Percentiles rank a stretch among this genome's conserved stretches.
Evolutionary conservation across 2,113 vertebrate genomes (phyloP).

Genomic region (Excalfactoria chinensis): DNA sequence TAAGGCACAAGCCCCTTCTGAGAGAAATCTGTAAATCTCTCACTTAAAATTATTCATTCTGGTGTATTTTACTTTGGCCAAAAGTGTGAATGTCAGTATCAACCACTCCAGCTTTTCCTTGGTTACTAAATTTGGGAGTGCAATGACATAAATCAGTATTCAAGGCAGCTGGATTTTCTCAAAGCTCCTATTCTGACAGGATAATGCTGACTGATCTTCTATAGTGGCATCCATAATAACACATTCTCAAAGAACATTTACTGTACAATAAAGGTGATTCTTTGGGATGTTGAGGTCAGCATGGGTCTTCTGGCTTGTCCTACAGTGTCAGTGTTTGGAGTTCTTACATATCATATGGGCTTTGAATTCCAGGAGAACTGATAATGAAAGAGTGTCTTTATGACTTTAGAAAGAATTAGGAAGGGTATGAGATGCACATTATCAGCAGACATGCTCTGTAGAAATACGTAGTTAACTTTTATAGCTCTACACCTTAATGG

Average conservation of each 20-base stretch:
- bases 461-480: background rate
- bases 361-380: background rate
- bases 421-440: background rate
- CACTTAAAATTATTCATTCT: background rate
- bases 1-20: background rate
- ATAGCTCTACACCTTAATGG: background rate
- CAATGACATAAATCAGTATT: slow-evolving; percentile 42
- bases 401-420: background rate
- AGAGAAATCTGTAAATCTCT: background rate
- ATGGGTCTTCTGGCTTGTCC: slow-evolving; percentile 28
- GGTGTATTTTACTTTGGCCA: background rate
- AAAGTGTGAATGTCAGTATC: background rate
- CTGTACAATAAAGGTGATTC: slow-evolving; percentile 52
- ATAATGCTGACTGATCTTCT: slow-evolving; percentile 68
- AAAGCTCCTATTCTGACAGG: slow-evolving; percentile 56
- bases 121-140: slow-evolving; percentile 42
- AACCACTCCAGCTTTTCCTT: background rate
- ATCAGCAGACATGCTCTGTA: background rate
- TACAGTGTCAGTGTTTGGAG: background rate
- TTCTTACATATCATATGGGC: background rate
- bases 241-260: slow-evolving; percentile 39
- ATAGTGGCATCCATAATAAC: background rate
- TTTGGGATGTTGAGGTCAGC: slow-evolving; percentile 39
- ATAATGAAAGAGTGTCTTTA: background rate
- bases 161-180: slow-evolving; percentile 51